Percentiles rank a stretch among this genome's conserved stretches.
Evolutionary conservation across 2,113 vertebrate species (phyloP).

Genomic region (Chaetura pelagica): DNA sequence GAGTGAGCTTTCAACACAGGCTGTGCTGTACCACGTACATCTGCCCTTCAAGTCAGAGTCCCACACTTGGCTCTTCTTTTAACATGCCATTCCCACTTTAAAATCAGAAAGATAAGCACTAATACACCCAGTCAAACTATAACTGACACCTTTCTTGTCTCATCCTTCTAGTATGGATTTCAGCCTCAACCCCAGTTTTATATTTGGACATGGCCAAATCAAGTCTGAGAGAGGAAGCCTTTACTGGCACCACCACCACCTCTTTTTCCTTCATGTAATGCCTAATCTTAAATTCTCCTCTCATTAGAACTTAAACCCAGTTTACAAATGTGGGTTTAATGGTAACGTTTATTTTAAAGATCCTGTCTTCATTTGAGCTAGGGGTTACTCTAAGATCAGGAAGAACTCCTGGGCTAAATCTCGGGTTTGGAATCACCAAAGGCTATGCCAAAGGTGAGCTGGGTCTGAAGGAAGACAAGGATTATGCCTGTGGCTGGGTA

Average conservation of each 20-base stretch:
- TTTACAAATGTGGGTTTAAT: not conserved
- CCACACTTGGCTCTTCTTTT: not conserved
- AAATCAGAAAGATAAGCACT: not conserved
- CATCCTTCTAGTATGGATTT: not conserved
- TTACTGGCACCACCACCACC: not conserved
- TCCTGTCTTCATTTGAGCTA: not conserved
- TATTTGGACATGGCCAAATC: not conserved
- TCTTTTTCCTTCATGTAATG: not conserved
- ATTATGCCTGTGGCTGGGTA: not conserved
- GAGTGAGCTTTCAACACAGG: not conserved
- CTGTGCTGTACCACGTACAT: not conserved
- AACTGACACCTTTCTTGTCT: not conserved
- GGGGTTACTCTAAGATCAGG: not conserved
- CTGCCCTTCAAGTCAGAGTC: not conserved
- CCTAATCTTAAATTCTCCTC: not conserved
- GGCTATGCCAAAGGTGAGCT: not conserved
- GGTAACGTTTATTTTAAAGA: not conserved
- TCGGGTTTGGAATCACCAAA: not conserved
- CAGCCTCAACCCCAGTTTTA: not conserved
- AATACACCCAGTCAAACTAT: not conserved
- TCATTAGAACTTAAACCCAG: not conserved
- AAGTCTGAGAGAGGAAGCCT: not conserved
- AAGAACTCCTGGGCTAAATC: not conserved
- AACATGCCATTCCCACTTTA: not conserved
- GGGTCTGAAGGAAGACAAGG: not conserved